Evolutionary conservation across 2,888 invertebrate genomes (phyloP).

Genomic region (Dolomedes plantarius): DNA sequence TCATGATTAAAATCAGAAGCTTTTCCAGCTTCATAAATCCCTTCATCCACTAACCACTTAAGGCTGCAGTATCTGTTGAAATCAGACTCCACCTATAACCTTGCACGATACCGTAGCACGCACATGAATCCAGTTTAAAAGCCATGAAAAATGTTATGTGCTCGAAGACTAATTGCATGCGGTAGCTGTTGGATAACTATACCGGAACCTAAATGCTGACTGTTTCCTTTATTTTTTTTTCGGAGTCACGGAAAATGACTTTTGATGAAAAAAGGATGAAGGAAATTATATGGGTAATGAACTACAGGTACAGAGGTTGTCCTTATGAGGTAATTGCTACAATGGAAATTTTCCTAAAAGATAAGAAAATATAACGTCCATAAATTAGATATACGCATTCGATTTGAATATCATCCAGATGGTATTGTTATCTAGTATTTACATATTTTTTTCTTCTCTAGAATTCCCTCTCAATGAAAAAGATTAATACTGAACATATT

Average conservation of each 20-base stretch:
- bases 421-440: not conserved
- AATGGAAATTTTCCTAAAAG: constrained; percentile 8
- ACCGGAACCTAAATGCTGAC: constrained; percentile 38
- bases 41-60: not conserved
- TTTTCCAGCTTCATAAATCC: not conserved
- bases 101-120: constrained; percentile 38
- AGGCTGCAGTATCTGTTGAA: constrained; percentile 7
- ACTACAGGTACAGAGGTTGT: not conserved
- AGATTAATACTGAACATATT: too few relatives aligned
- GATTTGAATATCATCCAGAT: constrained; percentile 1
- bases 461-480: too few relatives aligned
- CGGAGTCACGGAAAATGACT: constrained; percentile 39
- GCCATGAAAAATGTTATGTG: constrained; percentile 42
- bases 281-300: constrained; percentile 23
- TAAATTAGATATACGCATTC: not conserved
- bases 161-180: constrained; percentile 47
- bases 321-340: constrained; percentile 6
- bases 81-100: not conserved
- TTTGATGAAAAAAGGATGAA: constrained; percentile 21
- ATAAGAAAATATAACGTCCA: not conserved
- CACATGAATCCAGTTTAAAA: constrained; percentile 38
- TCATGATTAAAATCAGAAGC: not conserved
- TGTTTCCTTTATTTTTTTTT: constrained; percentile 43
- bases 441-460: not conserved
- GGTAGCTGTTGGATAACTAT: constrained; percentile 44